These are phyloP conservation scores for Vanessa atalanta DNA, from an alignment of 1,140 invertebrate genomes.

Conservation along the genomic window DNA sequence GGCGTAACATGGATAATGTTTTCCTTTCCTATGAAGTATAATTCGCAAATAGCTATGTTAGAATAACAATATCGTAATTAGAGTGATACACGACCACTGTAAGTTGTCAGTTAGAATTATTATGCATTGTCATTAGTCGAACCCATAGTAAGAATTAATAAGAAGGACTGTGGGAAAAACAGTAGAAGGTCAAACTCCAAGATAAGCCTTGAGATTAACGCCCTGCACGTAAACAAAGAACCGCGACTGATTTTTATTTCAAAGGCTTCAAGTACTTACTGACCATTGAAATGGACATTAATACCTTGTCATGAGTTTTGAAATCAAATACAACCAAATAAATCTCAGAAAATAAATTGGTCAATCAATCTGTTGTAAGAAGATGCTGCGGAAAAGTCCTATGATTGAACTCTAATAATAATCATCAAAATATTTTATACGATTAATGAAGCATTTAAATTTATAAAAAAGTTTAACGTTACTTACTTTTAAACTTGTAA, in stretches of 20 bases:
- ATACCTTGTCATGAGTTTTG: not conserved
- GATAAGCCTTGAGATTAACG: conserved; percentile 32
- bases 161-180: conserved; percentile 36
- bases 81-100: not conserved
- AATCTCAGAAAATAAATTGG: no score
- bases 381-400: no score
- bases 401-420: no score
- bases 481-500: no score
- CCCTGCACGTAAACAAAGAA: conserved; percentile 25
- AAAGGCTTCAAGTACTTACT: not conserved
- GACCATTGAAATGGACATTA: not conserved
- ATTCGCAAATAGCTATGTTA: not conserved
- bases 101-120: conserved; percentile 22
- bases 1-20: no score
- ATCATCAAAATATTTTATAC: no score
- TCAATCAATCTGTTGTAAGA: no score
- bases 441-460: no score
- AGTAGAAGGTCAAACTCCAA: conserved; percentile 19
- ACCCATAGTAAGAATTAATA: conserved; percentile 27
- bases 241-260: conserved; percentile 20
- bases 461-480: no score
- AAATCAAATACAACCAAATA: no score
- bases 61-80: not conserved
- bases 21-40: no score
- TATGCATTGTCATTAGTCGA: conserved; percentile 34